Conservation (phyloP, 2,888 invertebrate species). For the Cephalotes varians region DNA sequence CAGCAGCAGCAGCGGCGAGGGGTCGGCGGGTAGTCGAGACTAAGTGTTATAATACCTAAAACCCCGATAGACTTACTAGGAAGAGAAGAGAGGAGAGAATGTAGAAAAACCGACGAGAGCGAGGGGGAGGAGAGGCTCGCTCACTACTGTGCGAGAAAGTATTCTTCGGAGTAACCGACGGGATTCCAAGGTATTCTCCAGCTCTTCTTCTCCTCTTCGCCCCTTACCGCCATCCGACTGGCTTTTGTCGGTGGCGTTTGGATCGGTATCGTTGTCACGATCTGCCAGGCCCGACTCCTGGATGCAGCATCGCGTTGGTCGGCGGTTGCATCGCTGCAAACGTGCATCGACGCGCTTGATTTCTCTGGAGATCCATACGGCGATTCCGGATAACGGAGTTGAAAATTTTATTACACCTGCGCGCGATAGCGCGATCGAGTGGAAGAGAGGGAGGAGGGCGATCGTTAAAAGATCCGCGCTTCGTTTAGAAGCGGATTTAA, state of each 20-base stretch:
- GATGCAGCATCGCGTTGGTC: constrained; percentile 28
- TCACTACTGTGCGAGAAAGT: constrained; percentile 47
- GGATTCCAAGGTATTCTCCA: constrained; percentile 40
- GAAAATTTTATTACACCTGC: constrained; percentile 50
- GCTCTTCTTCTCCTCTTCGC: neutral
- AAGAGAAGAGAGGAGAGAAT: constrained; percentile 36
- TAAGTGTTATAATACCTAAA: constrained; percentile 80
- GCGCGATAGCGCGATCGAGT: constrained; percentile 34
- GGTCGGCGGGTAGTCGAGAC: constrained; percentile 71
- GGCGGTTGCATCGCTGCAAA: neutral
- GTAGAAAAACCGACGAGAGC: constrained; percentile 26
- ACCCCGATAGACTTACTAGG: constrained; percentile 64
- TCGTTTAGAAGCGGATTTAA: constrained; percentile 45
- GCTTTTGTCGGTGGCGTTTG: constrained; percentile 61
- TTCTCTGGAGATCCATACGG: constrained; percentile 31
- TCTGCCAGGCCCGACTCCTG: constrained; percentile 52
- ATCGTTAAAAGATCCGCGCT: constrained; percentile 41
- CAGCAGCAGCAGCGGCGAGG: constrained; percentile 46
- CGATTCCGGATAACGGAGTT: constrained; percentile 50
- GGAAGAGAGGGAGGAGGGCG: neutral
- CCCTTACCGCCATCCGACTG: neutral
- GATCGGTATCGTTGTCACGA: constrained; percentile 63
- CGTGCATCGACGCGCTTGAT: constrained; percentile 23
- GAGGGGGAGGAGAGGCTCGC: constrained; percentile 28
- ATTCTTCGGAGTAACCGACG: constrained; percentile 48